Evolutionary conservation across 1,140 invertebrate genomes (phyloP).

Genomic region (Ditylenchus dipsaci): DNA sequence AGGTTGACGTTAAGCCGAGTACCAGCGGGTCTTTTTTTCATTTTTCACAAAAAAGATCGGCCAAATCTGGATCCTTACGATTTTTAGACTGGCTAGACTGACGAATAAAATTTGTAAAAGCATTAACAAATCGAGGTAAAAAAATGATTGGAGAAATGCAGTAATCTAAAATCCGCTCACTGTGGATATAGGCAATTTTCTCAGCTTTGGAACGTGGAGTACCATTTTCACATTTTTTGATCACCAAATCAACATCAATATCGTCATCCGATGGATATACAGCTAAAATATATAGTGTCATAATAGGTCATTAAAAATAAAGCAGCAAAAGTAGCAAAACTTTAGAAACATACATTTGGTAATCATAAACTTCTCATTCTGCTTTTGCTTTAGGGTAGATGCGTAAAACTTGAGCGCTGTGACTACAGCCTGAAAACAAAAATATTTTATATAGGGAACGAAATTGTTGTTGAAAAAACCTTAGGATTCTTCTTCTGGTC

Average conservation of each 20-base stretch:
- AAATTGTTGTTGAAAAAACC: too few relatives aligned
- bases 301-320: too few relatives aligned
- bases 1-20: too few relatives aligned
- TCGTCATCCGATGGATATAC: slow-evolving; percentile 5
- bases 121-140: too few relatives aligned
- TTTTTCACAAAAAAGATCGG: too few relatives aligned
- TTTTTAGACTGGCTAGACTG: too few relatives aligned
- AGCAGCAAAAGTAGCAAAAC: background rate
- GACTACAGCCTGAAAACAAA: slow-evolving; percentile 38
- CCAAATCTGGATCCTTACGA: too few relatives aligned
- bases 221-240: slow-evolving; percentile 2
- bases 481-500: slow-evolving; percentile 54
- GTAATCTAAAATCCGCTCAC: background rate
- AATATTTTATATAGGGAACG: too few relatives aligned
- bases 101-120: too few relatives aligned
- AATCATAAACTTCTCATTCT: slow-evolving; percentile 55
- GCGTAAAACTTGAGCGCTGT: slow-evolving; percentile 56
- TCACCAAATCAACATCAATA: slow-evolving; percentile 9
- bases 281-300: background rate
- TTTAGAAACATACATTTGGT: slow-evolving; percentile 45
- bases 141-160: too few relatives aligned
- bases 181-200: background rate
- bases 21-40: too few relatives aligned
- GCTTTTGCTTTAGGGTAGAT: slow-evolving; percentile 45
- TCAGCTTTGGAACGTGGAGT: slow-evolving; percentile 2